These are phyloP conservation scores for Psephotus haematonotus DNA, from an alignment of 2,113 vertebrate genomes.

Conservation along the genomic window DNA sequence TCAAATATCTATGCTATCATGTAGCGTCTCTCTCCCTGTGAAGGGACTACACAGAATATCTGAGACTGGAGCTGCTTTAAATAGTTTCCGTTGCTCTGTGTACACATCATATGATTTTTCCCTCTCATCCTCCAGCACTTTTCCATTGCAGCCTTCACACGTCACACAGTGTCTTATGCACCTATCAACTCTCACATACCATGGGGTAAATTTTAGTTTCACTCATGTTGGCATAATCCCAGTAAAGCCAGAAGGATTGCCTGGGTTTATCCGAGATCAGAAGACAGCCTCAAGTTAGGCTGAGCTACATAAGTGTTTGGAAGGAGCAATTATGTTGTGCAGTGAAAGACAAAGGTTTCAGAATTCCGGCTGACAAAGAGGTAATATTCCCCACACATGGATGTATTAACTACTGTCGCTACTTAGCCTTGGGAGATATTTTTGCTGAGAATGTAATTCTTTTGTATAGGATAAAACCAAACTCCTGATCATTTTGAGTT, in stretches of 20 bases:
- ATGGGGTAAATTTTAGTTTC: slow-evolving; percentile 24
- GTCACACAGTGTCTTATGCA: background rate
- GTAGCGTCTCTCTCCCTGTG: background rate
- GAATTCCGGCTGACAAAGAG: background rate
- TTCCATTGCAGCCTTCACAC: slow-evolving; percentile 26
- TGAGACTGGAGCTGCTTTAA: slow-evolving; percentile 10
- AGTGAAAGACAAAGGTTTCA: background rate
- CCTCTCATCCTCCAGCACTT: slow-evolving; percentile 29
- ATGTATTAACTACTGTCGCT: background rate
- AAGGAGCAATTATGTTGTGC: slow-evolving; percentile 21
- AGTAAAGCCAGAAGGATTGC: slow-evolving; percentile 52
- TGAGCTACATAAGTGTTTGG: background rate
- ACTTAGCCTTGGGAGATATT: background rate
- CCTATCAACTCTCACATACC: background rate
- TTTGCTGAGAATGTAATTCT: background rate
- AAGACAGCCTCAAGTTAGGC: slow-evolving; percentile 38
- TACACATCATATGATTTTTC: background rate
- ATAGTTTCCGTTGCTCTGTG: slow-evolving; percentile 49
- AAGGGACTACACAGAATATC: background rate
- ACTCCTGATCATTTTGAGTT: background rate
- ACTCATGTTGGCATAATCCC: slow-evolving; percentile 39
- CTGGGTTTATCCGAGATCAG: slow-evolving; percentile 52
- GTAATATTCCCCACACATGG: background rate
- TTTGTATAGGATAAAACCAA: background rate
- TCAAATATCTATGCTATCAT: background rate